These are phyloP conservation scores for Vanessa atalanta DNA, from an alignment of 1,140 invertebrate species.

Conservation along the genomic window DNA sequence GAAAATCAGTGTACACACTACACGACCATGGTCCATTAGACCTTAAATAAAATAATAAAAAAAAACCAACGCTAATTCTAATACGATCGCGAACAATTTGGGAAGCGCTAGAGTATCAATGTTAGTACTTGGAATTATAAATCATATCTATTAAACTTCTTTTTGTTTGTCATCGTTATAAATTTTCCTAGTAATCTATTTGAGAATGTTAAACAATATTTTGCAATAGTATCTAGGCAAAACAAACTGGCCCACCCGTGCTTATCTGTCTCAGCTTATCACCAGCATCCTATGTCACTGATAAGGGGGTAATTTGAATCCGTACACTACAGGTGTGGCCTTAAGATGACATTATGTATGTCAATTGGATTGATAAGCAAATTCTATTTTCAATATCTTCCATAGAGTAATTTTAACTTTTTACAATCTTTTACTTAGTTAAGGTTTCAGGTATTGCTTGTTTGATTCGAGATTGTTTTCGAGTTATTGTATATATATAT, in stretches of 20 bases:
- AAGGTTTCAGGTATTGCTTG: too few species aligned
- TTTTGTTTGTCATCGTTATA: neutral
- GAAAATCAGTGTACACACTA: too few species aligned
- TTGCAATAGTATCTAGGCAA: slow-evolving; percentile 26
- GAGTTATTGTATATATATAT: too few species aligned
- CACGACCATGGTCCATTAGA: too few species aligned
- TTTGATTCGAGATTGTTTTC: too few species aligned
- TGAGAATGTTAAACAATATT: slow-evolving; percentile 3
- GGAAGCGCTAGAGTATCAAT: too few species aligned
- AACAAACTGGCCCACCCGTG: slow-evolving; percentile 27
- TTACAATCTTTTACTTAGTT: too few species aligned
- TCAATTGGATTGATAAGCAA: neutral
- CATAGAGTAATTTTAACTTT: too few species aligned
- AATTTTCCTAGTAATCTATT: neutral
- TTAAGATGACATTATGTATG: neutral
- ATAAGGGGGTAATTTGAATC: slow-evolving; percentile 19
- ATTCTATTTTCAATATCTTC: neutral
- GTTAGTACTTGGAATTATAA: neutral
- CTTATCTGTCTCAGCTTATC: slow-evolving; percentile 22
- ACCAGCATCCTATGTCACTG: slow-evolving; percentile 6
- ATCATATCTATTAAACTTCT: neutral
- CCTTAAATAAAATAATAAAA: too few species aligned
- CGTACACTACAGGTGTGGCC: slow-evolving; percentile 4
- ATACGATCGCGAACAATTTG: too few species aligned
- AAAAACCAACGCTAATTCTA: too few species aligned